Evolutionary conservation across 1,140 invertebrate genomes (phyloP), one percentile per base, ranked within the genome.

Genomic region (Drosophila kanapiae): DNA sequence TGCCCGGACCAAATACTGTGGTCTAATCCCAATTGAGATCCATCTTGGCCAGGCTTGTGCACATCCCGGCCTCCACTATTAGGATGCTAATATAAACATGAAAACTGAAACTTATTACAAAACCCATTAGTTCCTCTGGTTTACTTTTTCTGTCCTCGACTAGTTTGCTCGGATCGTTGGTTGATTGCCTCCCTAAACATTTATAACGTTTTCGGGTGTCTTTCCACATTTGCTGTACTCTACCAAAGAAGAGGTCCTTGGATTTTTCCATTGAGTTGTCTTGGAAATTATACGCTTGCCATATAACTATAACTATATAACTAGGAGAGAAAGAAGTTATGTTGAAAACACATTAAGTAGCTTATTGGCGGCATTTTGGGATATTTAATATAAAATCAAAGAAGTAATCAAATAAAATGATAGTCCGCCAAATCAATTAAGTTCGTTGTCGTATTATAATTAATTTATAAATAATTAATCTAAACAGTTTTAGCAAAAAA

Each of bases 31-130:
- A 82, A 77, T 62, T 42, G 53, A 54, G 54, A 77, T 38, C 45
- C 38, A 68, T 67, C 45, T 70, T 11, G 7, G 31, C 31, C 31
- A 13, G 38, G 33, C 42, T 8, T n/a, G 29, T 43, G 16, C 37
- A 27, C 68, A 48, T 64, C 53, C 49, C 68, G 77, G 82, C 82
- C 82, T 86, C 74, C 63, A 61, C 80, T 67, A 88, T 90, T 90
- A 84, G 74, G 74, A 88, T 88, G 85, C 85, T 84, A 88, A 88
- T 88, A 88, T 90, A 88, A 88, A 88, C 85, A 88, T 88, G 84
- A 75, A 84, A 88, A 88, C 85, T 90, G 64, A 88, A 88, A 88
- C 85, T 88, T 88, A 88, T 88, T 88, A 90, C 81, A 84, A 84
- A 90, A 85, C 61, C 85, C 75, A 88, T 90, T 88, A 84, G 80